Evolutionary conservation across 2,113 vertebrate species (phyloP), one percentile per base, ranked within the genome.

Genomic region (Conger conger): DNA sequence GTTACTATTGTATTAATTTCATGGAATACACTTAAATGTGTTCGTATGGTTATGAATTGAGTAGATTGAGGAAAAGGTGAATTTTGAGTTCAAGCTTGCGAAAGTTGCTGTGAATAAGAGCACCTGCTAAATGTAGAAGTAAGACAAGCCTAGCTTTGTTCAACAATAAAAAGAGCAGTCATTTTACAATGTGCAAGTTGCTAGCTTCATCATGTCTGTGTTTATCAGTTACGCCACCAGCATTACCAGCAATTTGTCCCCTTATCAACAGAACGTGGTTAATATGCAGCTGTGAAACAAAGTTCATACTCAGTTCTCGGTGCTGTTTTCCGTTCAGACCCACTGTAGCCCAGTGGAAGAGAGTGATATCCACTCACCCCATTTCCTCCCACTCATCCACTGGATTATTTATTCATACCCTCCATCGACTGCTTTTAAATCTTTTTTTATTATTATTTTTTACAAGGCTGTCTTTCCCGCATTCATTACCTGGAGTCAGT

Each of bases 381-480:
- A 23, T 91, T 88, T 91, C 91, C 87, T 88, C 85, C 88, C 82
- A 85, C 85, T 90, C 90, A 85, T 92, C 91, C 91, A 76, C 88
- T 88, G 90, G 90, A 92, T 89, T 87, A 87, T 53, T 45, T 63
- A 79, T 85, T 88, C 89, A 90, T 88, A 88, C 87, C 88, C 87
- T 89, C 86, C 92, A 91, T 92, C 88, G 90, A 80, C 83, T 83
- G 68, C 40, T 86, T 86, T 84, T 30, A 82, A 90, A 88, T 87
- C 84, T 13, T 90, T 84, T 50, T 50, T 50, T 50, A 13, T 50
- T 11, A 6, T 42, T 42, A 6, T 42, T 42, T 42, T 42, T 90
- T 90, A 57, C 87, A 88, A 90, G 90, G 90, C 78, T 88, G 79
- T 57, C 78, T 85, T 84, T 86, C 80, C 82, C 84, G 86, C 86